These are phyloP conservation scores for Mythimna pallens DNA, from an alignment of 2,888 invertebrate species.

Conservation along the genomic window DNA sequence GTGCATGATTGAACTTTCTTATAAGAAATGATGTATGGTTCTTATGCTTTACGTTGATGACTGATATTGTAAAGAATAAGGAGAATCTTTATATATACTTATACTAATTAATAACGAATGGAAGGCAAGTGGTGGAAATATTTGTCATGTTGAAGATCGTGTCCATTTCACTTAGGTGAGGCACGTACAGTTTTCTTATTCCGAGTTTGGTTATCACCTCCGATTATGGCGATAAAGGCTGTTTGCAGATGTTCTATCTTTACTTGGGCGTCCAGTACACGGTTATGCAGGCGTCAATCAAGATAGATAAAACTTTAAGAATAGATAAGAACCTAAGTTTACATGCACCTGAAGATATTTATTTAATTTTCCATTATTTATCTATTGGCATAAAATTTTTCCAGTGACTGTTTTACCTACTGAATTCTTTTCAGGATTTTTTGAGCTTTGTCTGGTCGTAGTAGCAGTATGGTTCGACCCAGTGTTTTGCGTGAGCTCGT, in stretches of 20 bases:
- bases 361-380: neutral
- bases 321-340: neutral
- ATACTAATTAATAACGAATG: slow-evolving; percentile 49
- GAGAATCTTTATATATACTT: slow-evolving; percentile 53
- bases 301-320: slow-evolving; percentile 23
- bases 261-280: no score
- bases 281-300: no score
- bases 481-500: no score
- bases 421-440: neutral
- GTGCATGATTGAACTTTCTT: slow-evolving; percentile 44
- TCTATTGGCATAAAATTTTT: neutral
- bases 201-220: slow-evolving; percentile 46
- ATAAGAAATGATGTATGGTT: neutral
- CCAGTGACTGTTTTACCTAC: no score
- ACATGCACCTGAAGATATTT: neutral
- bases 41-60: slow-evolving; percentile 19
- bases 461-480: no score
- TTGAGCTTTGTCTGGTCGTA: neutral
- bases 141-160: slow-evolving; percentile 42
- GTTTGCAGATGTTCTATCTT: slow-evolving; percentile 43
- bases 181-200: slow-evolving; percentile 55
- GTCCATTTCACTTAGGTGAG: slow-evolving; percentile 12
- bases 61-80: slow-evolving; percentile 28
- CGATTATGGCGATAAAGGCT: slow-evolving; percentile 50
- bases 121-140: slow-evolving; percentile 38